Evolutionary conservation across 2,797 vertebrate species (phyloP).

Genomic region (Natrix natrix): DNA sequence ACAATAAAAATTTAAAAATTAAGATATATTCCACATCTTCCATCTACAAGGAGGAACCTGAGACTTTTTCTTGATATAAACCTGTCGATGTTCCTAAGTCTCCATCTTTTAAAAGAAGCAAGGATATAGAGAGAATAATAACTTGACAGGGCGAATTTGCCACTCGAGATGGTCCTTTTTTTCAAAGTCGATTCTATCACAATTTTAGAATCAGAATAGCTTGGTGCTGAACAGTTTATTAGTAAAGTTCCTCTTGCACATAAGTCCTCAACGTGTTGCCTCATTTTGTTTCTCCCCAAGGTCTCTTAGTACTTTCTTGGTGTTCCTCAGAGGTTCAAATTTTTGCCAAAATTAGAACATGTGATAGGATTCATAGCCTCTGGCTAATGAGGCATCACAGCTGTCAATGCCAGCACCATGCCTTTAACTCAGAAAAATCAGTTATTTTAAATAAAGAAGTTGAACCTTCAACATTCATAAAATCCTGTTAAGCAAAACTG

Average conservation of each 20-base stretch:
- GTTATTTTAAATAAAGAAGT: slow-evolving; percentile 16
- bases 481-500: slow-evolving; percentile 29
- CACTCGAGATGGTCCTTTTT: neutral
- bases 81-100: neutral
- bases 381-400: neutral
- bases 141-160: neutral
- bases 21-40: neutral
- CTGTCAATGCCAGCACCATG: neutral
- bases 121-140: neutral
- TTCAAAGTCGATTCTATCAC: neutral
- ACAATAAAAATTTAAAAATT: neutral
- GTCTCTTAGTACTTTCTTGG: neutral
- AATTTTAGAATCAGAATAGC: neutral
- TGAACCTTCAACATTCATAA: slow-evolving; percentile 35
- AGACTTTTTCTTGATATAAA: neutral
- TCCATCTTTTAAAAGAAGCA: neutral
- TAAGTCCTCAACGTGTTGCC: neutral
- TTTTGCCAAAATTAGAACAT: neutral
- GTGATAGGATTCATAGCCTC: neutral
- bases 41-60: neutral
- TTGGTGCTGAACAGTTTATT: neutral
- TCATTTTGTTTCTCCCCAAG: neutral
- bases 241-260: neutral
- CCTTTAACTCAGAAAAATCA: neutral
- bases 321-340: neutral